phyloP scores from a whole-genome alignment of 2,113 vertebrate species.

The Atractosteus spatula region DNA sequence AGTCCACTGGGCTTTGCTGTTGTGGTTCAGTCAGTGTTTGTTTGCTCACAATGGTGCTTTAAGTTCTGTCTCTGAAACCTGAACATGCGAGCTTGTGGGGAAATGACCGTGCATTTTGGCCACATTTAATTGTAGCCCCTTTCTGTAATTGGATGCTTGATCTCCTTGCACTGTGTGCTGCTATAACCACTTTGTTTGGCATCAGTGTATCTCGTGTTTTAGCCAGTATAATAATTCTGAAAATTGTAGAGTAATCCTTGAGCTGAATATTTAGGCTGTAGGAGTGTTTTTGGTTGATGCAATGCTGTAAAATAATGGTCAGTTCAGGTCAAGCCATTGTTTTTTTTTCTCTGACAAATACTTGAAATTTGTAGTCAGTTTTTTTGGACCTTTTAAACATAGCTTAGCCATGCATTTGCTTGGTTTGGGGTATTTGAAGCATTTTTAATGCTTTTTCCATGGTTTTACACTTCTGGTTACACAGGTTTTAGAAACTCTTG shows the following conservation, averaged over 20 bases:
- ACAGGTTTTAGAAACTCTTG: too few relatives aligned
- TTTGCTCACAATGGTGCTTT: constrained; percentile 3
- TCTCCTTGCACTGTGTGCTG: neutral
- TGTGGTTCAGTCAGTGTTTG: constrained; percentile 2
- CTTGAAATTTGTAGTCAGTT: too few relatives aligned
- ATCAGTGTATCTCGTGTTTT: neutral
- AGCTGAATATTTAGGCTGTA: neutral
- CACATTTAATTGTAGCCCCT: neutral
- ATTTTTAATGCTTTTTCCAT: too few relatives aligned
- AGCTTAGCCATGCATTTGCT: too few relatives aligned
- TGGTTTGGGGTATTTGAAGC: too few relatives aligned
- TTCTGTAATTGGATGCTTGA: neutral
- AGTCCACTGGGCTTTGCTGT: neutral
- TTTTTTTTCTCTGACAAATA: too few relatives aligned
- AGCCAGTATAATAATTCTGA: neutral
- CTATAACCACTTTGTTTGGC: neutral
- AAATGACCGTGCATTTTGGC: neutral
- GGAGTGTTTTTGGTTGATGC: neutral
- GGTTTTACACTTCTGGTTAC: too few relatives aligned
- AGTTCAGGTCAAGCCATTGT: too few relatives aligned
- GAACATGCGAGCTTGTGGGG: constrained; percentile 3
- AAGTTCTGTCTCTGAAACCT: neutral
- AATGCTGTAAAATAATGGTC: neutral
- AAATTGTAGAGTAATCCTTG: neutral
- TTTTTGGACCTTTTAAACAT: too few relatives aligned